Conservation (phyloP, 2,888 invertebrate species). For the Eueremaeus valkanovi region DNA sequence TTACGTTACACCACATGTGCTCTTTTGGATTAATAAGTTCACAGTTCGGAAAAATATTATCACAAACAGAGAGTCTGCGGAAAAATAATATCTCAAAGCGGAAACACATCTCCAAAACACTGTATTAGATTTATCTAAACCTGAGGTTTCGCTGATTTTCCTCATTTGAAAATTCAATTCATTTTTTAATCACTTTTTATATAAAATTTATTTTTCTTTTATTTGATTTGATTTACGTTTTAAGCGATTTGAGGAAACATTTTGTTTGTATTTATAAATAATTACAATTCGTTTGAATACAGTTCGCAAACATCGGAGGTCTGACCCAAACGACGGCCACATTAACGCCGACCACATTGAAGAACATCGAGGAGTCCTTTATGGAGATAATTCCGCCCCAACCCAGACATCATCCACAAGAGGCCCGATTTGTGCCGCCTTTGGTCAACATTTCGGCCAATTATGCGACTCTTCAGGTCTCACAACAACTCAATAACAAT, state of each 20-base stretch:
- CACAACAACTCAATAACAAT: conserved; percentile 5
- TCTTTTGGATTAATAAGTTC: no score
- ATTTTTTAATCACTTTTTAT: not conserved
- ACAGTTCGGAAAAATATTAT: no score
- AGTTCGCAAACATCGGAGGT: conserved; percentile 59
- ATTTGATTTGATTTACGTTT: not conserved
- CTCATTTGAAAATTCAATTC: not conserved
- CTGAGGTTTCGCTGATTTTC: not conserved
- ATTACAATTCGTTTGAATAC: not conserved
- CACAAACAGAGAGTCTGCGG: no score
- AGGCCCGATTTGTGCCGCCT: conserved; percentile 91
- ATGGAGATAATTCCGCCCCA: conserved; percentile 66
- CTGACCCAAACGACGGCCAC: conserved; percentile 90
- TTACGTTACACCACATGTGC: no score
- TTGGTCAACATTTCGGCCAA: conserved; percentile 49
- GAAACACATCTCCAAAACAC: no score
- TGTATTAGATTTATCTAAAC: no score
- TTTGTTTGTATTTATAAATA: not conserved
- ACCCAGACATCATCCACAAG: conserved; percentile 62
- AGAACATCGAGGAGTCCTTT: conserved; percentile 84
- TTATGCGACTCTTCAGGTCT: conserved; percentile 35
- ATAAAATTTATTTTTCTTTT: not conserved
- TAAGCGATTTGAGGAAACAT: not conserved
- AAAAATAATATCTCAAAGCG: no score
- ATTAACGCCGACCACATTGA: conserved; percentile 86